Conservation (phyloP, 1,140 invertebrate species). For the Caenorhabditis briggsae region DNA sequence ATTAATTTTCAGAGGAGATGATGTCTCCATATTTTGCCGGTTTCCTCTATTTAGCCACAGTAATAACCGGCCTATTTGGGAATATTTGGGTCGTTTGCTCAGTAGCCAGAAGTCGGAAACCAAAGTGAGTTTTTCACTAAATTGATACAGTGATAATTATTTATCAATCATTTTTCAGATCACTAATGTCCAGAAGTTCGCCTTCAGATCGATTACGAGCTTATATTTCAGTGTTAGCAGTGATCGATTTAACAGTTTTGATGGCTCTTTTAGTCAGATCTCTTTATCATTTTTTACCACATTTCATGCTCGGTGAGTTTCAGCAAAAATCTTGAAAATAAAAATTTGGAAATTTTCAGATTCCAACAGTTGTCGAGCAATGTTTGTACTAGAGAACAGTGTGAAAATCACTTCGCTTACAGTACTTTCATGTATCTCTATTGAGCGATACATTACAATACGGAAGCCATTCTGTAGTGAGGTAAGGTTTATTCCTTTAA, state of each 20-base stretch:
- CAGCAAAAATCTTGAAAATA: neutral
- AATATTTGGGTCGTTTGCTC: slow-evolving; percentile 67
- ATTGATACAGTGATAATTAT: too few species aligned
- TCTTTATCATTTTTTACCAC: slow-evolving; percentile 71
- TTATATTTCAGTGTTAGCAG: slow-evolving; percentile 74
- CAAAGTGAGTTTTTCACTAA: neutral
- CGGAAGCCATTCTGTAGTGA: slow-evolving; percentile 74
- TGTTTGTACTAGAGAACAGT: slow-evolving; percentile 71
- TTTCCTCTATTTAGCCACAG: slow-evolving; percentile 58
- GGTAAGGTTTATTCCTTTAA: slow-evolving; percentile 33
- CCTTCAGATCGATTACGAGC: slow-evolving; percentile 67
- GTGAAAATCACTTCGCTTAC: slow-evolving; percentile 73
- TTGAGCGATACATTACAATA: slow-evolving; percentile 75
- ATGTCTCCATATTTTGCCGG: slow-evolving; percentile 48
- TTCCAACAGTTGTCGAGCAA: slow-evolving; percentile 66
- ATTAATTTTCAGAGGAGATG: slow-evolving; percentile 19
- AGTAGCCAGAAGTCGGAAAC: slow-evolving; percentile 63
- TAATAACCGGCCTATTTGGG: slow-evolving; percentile 60
- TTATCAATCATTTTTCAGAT: slow-evolving; percentile 31
- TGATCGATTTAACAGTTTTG: slow-evolving; percentile 75
- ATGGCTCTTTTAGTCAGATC: slow-evolving; percentile 69
- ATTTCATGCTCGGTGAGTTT: slow-evolving; percentile 68
- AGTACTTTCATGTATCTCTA: slow-evolving; percentile 73
- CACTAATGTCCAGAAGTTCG: slow-evolving; percentile 46
- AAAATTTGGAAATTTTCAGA: slow-evolving; percentile 68